Evolutionary conservation across 2,888 invertebrate species (phyloP).

Genomic region (Synergus itoensis): DNA sequence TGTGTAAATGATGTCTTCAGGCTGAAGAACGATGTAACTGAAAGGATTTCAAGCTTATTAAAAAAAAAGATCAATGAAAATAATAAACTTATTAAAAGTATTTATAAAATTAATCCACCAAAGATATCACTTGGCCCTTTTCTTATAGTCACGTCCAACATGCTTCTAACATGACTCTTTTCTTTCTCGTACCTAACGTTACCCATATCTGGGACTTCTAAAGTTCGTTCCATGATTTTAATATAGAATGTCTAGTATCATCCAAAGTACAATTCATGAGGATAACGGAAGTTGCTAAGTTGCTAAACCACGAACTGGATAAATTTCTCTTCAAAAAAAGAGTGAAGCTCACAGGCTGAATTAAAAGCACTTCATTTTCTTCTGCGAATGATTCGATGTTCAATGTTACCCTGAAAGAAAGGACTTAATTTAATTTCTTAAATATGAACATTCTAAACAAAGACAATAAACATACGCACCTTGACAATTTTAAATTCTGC

Average conservation of each 20-base stretch:
- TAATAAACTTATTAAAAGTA: no score
- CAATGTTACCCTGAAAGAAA: constrained; percentile 78
- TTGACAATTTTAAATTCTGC: no score
- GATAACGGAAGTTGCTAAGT: constrained; percentile 86
- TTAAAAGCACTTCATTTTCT: constrained; percentile 80
- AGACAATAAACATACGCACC: neutral
- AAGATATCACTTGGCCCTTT: constrained; percentile 84
- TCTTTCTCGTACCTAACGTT: constrained; percentile 61
- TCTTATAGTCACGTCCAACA: constrained; percentile 89
- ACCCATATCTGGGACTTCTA: constrained; percentile 62
- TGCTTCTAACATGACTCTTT: constrained; percentile 79
- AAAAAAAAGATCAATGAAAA: neutral
- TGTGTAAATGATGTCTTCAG: constrained; percentile 84
- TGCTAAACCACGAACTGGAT: constrained; percentile 89
- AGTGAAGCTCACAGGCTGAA: constrained; percentile 91
- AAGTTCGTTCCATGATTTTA: constrained; percentile 79
- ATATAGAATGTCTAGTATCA: constrained; percentile 86
- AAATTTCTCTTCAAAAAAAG: constrained; percentile 91
- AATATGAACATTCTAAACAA: constrained; percentile 10
- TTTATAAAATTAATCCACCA: no score
- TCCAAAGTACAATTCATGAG: constrained; percentile 92
- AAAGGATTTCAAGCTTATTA: no score
- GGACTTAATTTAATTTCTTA: neutral
- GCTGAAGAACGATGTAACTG: no score
- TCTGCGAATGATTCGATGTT: constrained; percentile 72